Conservation (phyloP, 2,888 invertebrate species). For the Tipula vernalis region DNA sequence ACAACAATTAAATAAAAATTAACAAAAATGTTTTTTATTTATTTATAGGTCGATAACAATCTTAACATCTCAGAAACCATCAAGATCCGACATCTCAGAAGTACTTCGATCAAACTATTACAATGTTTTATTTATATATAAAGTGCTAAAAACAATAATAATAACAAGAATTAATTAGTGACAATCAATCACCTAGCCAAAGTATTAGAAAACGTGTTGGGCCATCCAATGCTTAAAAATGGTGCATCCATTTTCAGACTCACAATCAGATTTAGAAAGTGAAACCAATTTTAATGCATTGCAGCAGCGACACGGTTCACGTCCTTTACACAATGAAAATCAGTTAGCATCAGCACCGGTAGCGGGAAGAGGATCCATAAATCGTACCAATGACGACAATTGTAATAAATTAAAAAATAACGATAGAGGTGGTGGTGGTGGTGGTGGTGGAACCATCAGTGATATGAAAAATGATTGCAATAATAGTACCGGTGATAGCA, state of each 20-base stretch:
- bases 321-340: not conserved
- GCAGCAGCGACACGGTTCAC: not conserved
- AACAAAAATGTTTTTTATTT: not conserved
- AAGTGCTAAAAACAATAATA: not conserved
- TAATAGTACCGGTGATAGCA: conserved; percentile 10
- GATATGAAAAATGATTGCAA: not conserved
- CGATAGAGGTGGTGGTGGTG: conserved; percentile 15
- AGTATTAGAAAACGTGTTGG: not conserved
- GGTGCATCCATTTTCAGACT: conserved; percentile 15
- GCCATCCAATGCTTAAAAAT: conserved; percentile 11
- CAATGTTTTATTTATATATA: not conserved
- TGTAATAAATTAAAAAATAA: conserved; percentile 14
- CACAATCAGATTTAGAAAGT: conserved; percentile 15
- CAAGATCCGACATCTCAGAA: not conserved
- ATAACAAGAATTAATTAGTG: not conserved
- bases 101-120: not conserved
- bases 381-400: not conserved
- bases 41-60: not conserved
- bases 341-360: not conserved
- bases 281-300: conserved; percentile 14
- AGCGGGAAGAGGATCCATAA: not conserved
- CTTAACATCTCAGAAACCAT: not conserved
- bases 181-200: not conserved
- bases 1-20: too few species aligned
- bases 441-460: conserved; percentile 11